Evolutionary conservation across 2,113 vertebrate species (phyloP).

Genomic region (Brachypodius melanocephalos): DNA sequence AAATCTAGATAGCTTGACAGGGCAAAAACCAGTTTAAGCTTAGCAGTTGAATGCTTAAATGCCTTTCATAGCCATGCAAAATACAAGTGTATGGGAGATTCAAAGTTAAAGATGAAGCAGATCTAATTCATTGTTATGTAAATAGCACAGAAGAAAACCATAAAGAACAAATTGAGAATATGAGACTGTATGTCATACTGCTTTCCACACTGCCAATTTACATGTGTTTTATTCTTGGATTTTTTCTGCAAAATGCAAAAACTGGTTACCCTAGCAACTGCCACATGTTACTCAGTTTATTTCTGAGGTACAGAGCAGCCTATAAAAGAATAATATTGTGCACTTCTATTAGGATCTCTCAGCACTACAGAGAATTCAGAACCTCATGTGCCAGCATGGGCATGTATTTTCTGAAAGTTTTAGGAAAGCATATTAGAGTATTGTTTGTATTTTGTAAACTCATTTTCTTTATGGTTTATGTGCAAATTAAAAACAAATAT

Average conservation of each 20-base stretch:
- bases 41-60: neutral
- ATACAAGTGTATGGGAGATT: neutral
- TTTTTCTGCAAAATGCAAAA: slow-evolving; percentile 67
- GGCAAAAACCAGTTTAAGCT: neutral
- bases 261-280: slow-evolving; percentile 72
- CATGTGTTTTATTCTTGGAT: slow-evolving; percentile 56
- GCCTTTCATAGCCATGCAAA: neutral
- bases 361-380: neutral
- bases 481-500: neutral
- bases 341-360: slow-evolving; percentile 4
- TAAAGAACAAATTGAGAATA: slow-evolving; percentile 21
- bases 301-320: neutral
- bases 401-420: neutral
- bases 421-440: neutral
- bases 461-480: neutral
- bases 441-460: neutral
- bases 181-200: neutral
- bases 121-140: neutral
- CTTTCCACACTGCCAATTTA: slow-evolving; percentile 51
- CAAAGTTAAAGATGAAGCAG: neutral
- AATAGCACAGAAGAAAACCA: neutral
- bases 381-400: neutral
- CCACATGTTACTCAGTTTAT: slow-evolving; percentile 54
- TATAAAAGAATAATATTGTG: slow-evolving; percentile 19
- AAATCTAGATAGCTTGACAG: neutral